Evolutionary conservation across 2,888 invertebrate species (phyloP), one percentile per base, ranked within the genome.

Genomic region (Eupeodes luniger): DNA sequence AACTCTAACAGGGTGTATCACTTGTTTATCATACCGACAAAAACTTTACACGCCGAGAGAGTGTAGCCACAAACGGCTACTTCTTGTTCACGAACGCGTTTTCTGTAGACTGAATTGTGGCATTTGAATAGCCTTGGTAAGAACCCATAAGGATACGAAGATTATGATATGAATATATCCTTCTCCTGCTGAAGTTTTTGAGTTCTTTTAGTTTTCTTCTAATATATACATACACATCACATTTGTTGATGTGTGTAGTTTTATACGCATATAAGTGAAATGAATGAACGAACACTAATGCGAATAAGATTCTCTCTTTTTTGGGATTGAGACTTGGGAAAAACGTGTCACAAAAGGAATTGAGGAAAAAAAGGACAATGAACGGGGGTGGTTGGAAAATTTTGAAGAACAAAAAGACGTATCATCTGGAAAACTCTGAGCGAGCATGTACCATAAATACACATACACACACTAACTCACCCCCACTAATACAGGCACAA

Each of bases 11-110:
- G 93, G 93, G 93, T 93, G 93, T 93, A 92, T 93, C 93, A 93
- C 93, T 93, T 93, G 92, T 93, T 93, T 93, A 93, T 93, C 93
- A 93, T 93, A 93, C 93, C 93, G 93, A 93, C 93, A 93, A 93
- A 92, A 92, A 93, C 92, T 64, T 87, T 92, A 93, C 93, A 93
- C 93, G 93, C 93, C 92, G 92, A 93, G 92, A 93, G 92, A 93
- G 92, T 93, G 93, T 92, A 92, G 92, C 93, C 92, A 91, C 91
- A 92, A 92, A 92, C 93, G 93, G 93, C 93, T 92, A 93, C 93
- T 93, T 93, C 93, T 93, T 91, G 91, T 92, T 93, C 93, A 93
- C 94, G 93, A 92, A 92, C 93, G 93, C 93, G 93, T 93, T 93
- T 93, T 93, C 92, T 93, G 92, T 93, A 93, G 93, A 93, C 93